Percentiles rank a stretch among this genome's conserved stretches.
phyloP scores from a whole-genome alignment of 2,113 vertebrate genomes.

The Cardinalis cardinalis region DNA sequence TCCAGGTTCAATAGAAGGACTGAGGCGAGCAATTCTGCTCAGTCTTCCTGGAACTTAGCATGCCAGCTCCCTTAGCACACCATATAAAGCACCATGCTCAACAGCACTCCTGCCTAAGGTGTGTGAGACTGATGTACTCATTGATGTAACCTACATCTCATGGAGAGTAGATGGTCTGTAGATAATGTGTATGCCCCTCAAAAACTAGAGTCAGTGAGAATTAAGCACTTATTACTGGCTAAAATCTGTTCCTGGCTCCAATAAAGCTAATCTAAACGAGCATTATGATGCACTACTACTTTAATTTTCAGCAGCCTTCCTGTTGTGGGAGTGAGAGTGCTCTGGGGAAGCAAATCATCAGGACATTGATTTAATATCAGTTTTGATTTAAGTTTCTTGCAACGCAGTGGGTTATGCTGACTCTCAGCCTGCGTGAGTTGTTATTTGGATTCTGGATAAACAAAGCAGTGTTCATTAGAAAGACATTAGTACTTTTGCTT shows the following conservation, averaged over 20 bases:
- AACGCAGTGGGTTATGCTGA: background rate
- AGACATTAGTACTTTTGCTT: background rate
- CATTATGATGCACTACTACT: background rate
- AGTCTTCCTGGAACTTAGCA: background rate
- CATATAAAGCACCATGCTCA: background rate
- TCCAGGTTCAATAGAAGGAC: background rate
- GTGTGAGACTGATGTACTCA: background rate
- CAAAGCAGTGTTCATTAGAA: background rate
- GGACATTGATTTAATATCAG: slow-evolving; percentile 53
- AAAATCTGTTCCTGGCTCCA: background rate
- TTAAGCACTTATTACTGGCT: background rate
- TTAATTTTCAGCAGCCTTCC: background rate
- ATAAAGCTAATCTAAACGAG: background rate
- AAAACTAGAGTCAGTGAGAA: background rate
- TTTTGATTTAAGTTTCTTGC: slow-evolving; percentile 37
- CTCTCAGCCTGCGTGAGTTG: background rate
- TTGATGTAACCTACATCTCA: background rate
- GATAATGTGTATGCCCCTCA: background rate
- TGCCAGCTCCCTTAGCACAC: background rate
- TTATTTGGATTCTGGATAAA: background rate
- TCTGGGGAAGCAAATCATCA: slow-evolving; percentile 25
- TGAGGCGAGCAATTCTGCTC: background rate
- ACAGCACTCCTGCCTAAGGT: background rate
- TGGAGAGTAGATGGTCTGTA: background rate
- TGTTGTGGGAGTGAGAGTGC: background rate